Percentiles rank a stretch among this genome's conserved stretches.
Evolutionary conservation across 2,113 vertebrate genomes (phyloP).

Genomic region (Ondatra zibethicus): DNA sequence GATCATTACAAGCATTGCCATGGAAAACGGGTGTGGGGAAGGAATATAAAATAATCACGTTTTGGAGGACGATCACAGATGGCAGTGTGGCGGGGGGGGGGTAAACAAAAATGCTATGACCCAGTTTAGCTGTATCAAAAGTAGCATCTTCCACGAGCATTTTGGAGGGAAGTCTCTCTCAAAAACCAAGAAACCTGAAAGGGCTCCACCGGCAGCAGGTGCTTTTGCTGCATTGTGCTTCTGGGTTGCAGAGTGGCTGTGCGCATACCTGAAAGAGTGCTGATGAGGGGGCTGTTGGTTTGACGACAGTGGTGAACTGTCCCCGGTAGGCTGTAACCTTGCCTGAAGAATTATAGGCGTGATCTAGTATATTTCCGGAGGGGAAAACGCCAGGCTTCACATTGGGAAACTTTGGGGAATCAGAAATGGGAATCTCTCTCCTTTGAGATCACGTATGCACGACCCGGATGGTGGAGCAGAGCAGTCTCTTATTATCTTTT

Average conservation of each 20-base stretch:
- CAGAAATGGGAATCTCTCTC: neutral
- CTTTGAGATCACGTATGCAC: neutral
- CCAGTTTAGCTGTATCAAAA: neutral
- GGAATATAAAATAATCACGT: conserved; percentile 24
- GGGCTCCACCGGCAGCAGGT: neutral
- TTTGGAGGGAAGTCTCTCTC: neutral
- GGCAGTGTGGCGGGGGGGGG: neutral
- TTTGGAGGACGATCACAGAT: conserved; percentile 8
- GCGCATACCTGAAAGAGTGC: neutral
- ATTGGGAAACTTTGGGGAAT: conserved; percentile 17
- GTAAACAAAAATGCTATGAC: conserved; percentile 6
- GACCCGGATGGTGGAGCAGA: neutral
- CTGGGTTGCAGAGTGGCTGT: neutral
- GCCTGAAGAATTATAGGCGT: neutral
- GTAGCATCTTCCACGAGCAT: conserved; percentile 8
- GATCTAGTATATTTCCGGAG: neutral
- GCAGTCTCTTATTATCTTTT: neutral
- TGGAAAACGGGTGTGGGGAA: neutral
- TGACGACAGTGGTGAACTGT: neutral
- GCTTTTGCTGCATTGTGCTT: neutral
- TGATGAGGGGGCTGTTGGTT: neutral
- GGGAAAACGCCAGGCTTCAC: neutral
- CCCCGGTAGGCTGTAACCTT: neutral
- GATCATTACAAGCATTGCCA: neutral
- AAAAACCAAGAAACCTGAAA: neutral